Conservation (phyloP, 2,113 vertebrate species). For the Vulpes ferrilata region DNA sequence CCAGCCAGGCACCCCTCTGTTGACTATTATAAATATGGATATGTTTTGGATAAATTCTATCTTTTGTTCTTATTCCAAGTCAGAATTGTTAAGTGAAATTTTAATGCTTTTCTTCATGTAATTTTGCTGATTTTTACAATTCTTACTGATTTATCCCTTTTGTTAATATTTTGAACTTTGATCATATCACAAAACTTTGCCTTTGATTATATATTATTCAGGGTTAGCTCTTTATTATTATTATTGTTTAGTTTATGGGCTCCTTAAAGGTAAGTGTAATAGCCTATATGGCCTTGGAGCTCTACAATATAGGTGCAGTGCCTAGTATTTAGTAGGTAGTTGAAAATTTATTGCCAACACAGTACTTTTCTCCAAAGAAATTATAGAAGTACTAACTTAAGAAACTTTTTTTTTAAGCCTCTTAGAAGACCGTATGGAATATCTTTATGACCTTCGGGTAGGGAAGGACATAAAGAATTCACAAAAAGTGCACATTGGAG, state of each 20-base stretch:
- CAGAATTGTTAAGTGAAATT: not conserved
- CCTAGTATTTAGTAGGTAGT: not conserved
- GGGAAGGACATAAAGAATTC: not conserved
- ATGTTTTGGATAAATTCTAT: not conserved
- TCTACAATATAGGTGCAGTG: not conserved
- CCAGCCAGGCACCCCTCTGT: not conserved
- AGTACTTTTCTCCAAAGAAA: conserved; percentile 13
- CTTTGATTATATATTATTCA: not conserved
- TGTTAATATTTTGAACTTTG: conserved; percentile 47
- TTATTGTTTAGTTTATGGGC: not conserved
- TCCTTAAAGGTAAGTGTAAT: not conserved
- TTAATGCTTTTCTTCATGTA: conserved; percentile 28
- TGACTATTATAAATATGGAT: not conserved
- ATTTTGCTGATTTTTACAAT: not conserved
- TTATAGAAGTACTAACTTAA: conserved; percentile 6
- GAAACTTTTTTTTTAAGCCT: not conserved
- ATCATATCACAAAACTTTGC: conserved; percentile 33
- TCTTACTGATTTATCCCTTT: not conserved
- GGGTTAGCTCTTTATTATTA: not conserved
- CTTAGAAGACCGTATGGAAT: not conserved
- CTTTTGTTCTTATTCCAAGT: conserved; percentile 39
- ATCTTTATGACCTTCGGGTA: not conserved
- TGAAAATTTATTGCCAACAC: not conserved
- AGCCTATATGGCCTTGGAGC: not conserved
- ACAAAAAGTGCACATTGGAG: not conserved